Evolutionary conservation across 1,140 invertebrate species (phyloP), one percentile per base, ranked within the genome.

Genomic region (Drosophila auraria): DNA sequence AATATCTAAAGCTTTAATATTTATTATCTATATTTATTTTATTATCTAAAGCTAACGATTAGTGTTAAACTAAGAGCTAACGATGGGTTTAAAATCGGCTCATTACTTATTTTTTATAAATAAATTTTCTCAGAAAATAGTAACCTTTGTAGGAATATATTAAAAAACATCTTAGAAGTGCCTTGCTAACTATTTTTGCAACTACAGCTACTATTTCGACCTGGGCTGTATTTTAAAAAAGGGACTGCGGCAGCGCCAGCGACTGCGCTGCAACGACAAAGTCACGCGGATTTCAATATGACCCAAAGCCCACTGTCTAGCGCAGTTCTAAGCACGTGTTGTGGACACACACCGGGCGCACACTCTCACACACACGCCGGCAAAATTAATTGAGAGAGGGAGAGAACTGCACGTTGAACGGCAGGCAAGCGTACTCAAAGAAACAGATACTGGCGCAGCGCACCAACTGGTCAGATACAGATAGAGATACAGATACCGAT

Each of bases 281-380:
- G 91, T 92, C 91, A 92, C 91, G 91, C 90, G 91, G 91, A 90
- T 92, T 89, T 81, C 86, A 84, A 66, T 92, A 91, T 92, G 91
- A 92, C 91, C 91, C 80, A 92, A 90, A 92, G 89, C 91, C 81
- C 86, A 91, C 84, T 74, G 91, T 92, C 89, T 91, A 87, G 83
- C 84, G 81, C 71, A 71, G 91, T 89, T 91, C 91, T 92, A 91
- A 92, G 89, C 91, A 92, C 91, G 91, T 92, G 91, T 91, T 92
- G 64, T 59, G 77, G 78, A 81, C 91, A 92, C 82, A 87, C 82
- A 87, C 80, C 72, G 78, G 74, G 74, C 64, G 80, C 81, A 25
- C 61, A 60, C 60, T 47, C 81, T 17, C 58, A 60, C 60, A 61
- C 69, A 79, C 49, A 45, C 61, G 59, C n/a, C 49, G 45, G 33